Evolutionary conservation across 2,888 invertebrate genomes (phyloP).

Genomic region (Trypoxylon attenuatum): DNA sequence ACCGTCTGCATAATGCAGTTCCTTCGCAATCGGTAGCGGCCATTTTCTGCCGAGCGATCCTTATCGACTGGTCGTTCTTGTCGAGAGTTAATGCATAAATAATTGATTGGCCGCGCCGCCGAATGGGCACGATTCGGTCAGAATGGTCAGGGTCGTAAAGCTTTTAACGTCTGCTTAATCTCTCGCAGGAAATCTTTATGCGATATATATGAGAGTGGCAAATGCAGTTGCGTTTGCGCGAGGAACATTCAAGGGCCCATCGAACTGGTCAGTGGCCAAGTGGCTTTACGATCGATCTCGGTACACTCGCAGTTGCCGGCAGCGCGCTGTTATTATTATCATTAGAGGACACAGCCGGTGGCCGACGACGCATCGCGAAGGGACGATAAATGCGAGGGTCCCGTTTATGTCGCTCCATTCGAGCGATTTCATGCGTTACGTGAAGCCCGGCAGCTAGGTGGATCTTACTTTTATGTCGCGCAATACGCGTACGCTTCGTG

Average conservation of each 20-base stretch:
- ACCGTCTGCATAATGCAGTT: too few species aligned
- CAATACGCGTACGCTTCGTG: constrained; percentile 50
- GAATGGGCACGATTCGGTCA: constrained; percentile 19
- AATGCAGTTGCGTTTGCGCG: too few species aligned
- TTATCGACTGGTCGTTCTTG: too few species aligned
- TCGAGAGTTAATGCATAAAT: too few species aligned
- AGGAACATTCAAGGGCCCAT: constrained; percentile 20
- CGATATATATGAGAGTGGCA: too few species aligned
- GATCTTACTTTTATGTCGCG: constrained; percentile 53
- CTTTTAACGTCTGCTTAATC: constrained; percentile 30
- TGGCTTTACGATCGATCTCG: constrained; percentile 41
- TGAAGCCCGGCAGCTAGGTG: constrained; percentile 32
- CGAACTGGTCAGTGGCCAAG: constrained; percentile 10
- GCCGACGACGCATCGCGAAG: constrained; percentile 45
- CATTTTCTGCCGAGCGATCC: too few species aligned
- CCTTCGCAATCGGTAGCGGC: too few species aligned
- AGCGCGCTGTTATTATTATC: constrained; percentile 24
- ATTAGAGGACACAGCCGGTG: constrained; percentile 3
- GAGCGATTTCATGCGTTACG: constrained; percentile 56
- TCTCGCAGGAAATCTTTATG: too few species aligned
- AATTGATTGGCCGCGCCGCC: constrained; percentile 21
- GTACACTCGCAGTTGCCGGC: constrained; percentile 5
- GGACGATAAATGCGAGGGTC: constrained; percentile 54
- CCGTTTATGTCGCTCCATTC: constrained; percentile 53
- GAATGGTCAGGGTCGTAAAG: too few species aligned